Base-by-base conservation (phyloP, 2,797 vertebrate species). In the Phrynocephalus guinanensis region DNA sequence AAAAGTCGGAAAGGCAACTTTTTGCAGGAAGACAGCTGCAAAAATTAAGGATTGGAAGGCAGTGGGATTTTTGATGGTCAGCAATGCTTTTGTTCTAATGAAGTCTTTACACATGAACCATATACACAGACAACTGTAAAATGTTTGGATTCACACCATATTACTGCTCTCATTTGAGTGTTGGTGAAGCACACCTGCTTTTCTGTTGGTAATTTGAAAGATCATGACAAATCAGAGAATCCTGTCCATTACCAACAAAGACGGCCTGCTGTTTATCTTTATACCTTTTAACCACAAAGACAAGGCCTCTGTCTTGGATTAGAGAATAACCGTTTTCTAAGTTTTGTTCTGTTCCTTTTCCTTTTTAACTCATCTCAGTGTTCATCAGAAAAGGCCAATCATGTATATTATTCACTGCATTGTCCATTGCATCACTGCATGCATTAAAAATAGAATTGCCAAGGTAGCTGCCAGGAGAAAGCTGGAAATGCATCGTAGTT, bases 381-480 rank as follows among this genome's bases (percentile, higher is more conserved):
- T 44, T 83, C 26, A 10, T 92, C 63, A 75, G 89, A 83, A 68
- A 91, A 86, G 52, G 76, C 2, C 79, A 48, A 48, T 90, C 28
- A 26, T 1, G 52, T 89, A 30, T 86, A 93, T 83, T 86, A n/a
- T 77, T 38, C 7, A 3, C 75, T 68, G 38, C 15, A 86, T 85
- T 67, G 28, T 72, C 71, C 66, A 63, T 84, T 88, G 16, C 24
- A 30, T 78, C 8, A 83, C 28, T 79, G 13, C 6, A n/a, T 87
- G 24, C 60, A 89, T 66, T 84, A 86, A 33, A 82, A 83, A 30
- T 81, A 6, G 73, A 66, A 79, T 33, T 66, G 67, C 87, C 82
- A 92, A 87, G 8, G 16, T 56, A 2, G 88, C 85, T 86, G 80
- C 24, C 79, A 81, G 67, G 13, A 86, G 48, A 93, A 89, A 4